Percentiles rank a stretch among this genome's conserved stretches.
Evolutionary conservation across 2,113 vertebrate species (phyloP).

Genomic region (Prolemur simus): DNA sequence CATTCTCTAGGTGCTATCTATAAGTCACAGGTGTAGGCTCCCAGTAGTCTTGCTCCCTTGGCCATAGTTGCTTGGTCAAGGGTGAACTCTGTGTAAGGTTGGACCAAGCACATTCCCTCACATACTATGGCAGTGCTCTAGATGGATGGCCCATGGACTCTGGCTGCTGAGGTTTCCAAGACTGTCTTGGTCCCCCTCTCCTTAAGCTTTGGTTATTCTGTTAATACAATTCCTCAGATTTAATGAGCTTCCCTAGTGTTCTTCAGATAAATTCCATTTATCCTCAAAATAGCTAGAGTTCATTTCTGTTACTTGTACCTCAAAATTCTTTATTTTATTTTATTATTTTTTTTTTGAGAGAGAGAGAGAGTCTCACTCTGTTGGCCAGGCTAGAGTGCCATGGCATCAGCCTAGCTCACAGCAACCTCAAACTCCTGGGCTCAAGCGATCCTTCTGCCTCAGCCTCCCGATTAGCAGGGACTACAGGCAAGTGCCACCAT

Average conservation of each 20-base stretch:
- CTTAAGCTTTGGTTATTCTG: not conserved
- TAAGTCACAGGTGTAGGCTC: not conserved
- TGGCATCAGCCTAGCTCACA: too few relatives aligned
- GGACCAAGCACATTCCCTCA: not conserved
- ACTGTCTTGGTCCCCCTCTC: not conserved
- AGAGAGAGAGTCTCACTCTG: too few relatives aligned
- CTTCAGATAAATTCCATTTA: not conserved
- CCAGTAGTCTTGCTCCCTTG: not conserved
- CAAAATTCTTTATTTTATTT: not conserved
- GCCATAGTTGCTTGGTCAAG: not conserved
- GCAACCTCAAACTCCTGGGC: too few relatives aligned
- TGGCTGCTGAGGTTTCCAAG: not conserved
- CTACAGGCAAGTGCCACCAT: too few relatives aligned
- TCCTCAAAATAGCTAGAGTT: not conserved
- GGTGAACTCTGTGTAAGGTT: not conserved
- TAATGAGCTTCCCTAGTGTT: not conserved
- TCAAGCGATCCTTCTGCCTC: too few relatives aligned
- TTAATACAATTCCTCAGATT: not conserved
- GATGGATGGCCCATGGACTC: not conserved
- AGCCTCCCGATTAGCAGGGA: too few relatives aligned
- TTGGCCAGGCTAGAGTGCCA: too few relatives aligned
- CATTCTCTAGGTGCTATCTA: not conserved
- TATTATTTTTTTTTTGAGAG: too few relatives aligned
- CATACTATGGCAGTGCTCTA: not conserved
- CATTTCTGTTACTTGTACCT: not conserved